phyloP scores from a whole-genome alignment of 2,888 invertebrate species.

The Cheilosia pagana region DNA sequence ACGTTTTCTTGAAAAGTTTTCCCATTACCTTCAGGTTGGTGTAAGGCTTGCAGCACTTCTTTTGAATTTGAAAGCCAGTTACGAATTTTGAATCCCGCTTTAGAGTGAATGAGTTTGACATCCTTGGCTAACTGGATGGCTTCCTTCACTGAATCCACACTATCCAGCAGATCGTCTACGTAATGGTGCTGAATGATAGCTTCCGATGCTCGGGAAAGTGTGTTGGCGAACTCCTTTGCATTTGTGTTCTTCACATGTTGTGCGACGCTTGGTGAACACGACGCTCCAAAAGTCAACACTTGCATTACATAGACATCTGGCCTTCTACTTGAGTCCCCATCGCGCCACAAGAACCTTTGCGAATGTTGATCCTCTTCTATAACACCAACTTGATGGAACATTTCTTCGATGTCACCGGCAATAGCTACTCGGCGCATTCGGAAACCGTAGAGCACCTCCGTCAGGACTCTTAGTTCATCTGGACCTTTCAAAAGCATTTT shows the following conservation, averaged over 20 bases:
- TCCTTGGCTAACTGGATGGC: neutral
- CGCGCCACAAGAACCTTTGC: constrained; percentile 77
- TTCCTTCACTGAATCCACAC: neutral
- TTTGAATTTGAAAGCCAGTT: constrained; percentile 19
- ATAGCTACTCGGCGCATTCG: neutral
- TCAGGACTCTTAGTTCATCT: neutral
- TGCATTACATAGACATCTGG: constrained; percentile 45
- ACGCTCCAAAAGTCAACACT: constrained; percentile 58
- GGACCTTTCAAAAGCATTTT: neutral
- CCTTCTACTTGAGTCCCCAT: neutral
- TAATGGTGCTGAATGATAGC: constrained; percentile 6
- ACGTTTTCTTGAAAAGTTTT: no score
- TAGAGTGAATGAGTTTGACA: constrained; percentile 21
- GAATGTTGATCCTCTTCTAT: constrained; percentile 3
- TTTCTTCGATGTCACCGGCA: neutral
- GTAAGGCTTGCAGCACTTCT: neutral
- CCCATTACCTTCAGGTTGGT: no score
- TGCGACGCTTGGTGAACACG: constrained; percentile 28
- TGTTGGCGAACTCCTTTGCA: constrained; percentile 1
- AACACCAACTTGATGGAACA: no score
- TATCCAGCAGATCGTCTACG: constrained; percentile 13
- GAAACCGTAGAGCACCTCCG: neutral
- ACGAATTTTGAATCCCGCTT: constrained; percentile 27
- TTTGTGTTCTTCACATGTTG: constrained; percentile 19
- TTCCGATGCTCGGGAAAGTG: no score